These are phyloP conservation scores for Dipodomys merriami DNA, from an alignment of 2,113 vertebrate species.

Conservation along the genomic window DNA sequence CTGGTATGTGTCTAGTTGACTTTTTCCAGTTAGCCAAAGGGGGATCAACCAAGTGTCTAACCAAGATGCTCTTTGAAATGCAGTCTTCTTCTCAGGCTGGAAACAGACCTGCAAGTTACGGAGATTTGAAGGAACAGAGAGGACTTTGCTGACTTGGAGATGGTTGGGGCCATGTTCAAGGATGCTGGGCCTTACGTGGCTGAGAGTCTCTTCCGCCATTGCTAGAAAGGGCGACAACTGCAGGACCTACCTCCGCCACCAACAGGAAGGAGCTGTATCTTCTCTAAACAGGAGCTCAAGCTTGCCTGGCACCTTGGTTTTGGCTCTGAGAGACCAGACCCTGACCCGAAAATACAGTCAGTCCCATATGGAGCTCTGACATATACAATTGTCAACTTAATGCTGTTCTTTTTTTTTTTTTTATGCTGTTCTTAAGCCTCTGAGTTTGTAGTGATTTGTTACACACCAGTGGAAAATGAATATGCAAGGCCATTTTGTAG, in stretches of 20 bases:
- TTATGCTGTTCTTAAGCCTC: background rate
- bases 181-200: background rate
- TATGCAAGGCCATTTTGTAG: background rate
- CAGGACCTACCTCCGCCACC: background rate
- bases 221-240: background rate
- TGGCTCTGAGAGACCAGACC: constrained; percentile 7
- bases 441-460: constrained; percentile 33
- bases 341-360: background rate
- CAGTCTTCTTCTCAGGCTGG: background rate
- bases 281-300: background rate
- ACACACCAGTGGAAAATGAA: background rate
- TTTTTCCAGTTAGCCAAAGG: background rate
- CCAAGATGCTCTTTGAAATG: background rate
- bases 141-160: background rate
- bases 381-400: background rate
- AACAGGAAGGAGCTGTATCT: background rate
- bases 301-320: background rate
- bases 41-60: constrained; percentile 14
- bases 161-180: background rate
- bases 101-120: background rate
- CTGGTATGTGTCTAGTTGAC: background rate
- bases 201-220: background rate
- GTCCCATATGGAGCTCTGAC: background rate
- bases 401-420: no score
- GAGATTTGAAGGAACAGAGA: constrained; percentile 3